Conservation (phyloP, 2,797 vertebrate genomes). For the Hapalemur alaotrensis region DNA sequence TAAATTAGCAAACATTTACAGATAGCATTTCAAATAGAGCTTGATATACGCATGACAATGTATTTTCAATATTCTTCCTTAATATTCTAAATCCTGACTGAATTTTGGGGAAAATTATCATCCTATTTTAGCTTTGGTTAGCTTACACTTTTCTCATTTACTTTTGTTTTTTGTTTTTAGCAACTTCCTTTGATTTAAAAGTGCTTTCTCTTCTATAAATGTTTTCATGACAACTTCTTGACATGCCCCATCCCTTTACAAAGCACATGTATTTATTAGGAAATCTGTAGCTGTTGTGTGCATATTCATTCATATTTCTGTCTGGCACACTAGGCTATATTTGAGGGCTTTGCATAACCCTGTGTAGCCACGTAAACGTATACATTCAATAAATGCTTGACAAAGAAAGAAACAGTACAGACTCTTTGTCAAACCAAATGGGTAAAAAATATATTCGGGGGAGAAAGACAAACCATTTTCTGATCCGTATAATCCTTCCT, state of each 20-base stretch:
- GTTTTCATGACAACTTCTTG: background rate
- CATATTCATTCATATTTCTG: background rate
- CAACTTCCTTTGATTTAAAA: constrained; percentile 14
- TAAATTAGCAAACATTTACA: constrained; percentile 21
- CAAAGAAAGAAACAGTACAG: background rate
- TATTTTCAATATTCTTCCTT: background rate
- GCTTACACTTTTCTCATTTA: background rate
- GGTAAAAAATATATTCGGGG: background rate
- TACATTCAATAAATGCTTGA: background rate
- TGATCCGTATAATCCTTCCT: background rate
- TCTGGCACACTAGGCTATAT: background rate
- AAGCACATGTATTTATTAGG: background rate
- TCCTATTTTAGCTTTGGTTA: background rate
- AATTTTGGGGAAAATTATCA: background rate
- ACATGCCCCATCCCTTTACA: background rate
- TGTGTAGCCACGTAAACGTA: background rate
- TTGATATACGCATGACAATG: background rate
- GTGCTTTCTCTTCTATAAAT: constrained; percentile 10
- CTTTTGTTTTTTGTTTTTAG: background rate
- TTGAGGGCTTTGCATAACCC: background rate
- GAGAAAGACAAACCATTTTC: background rate
- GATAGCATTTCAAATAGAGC: constrained; percentile 24
- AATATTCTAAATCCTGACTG: constrained; percentile 3
- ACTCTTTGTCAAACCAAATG: background rate
- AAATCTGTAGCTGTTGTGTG: background rate